Evolutionary conservation across 2,113 vertebrate genomes (phyloP).

Genomic region (Mystacornis crossleyi): DNA sequence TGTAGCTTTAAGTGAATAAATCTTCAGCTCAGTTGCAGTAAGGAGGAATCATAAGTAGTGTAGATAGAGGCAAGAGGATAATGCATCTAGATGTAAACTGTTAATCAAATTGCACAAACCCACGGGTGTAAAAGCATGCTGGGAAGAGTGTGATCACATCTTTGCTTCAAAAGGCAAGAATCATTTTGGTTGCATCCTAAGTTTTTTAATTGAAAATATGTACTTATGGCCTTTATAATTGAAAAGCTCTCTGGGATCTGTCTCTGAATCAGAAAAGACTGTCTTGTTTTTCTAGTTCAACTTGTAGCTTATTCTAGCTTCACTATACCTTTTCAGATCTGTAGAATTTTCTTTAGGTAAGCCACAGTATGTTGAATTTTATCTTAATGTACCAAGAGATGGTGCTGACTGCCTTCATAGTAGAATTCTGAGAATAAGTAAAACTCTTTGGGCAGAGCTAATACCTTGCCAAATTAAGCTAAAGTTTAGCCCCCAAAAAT

Average conservation of each 20-base stretch:
- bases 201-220: not conserved
- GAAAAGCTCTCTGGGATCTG: not conserved
- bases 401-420: not conserved
- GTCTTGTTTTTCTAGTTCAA: not conserved
- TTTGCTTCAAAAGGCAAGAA: not conserved
- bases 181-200: accelerated
- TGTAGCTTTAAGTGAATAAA: not conserved
- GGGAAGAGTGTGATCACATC: not conserved
- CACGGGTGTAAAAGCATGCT: not conserved
- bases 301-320: not conserved
- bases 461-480: not conserved
- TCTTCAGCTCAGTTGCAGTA: not conserved
- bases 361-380: not conserved
- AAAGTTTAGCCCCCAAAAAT: not conserved
- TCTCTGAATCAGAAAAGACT: not conserved
- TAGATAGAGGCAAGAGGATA: not conserved
- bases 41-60: not conserved
- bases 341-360: not conserved
- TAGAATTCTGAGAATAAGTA: not conserved
- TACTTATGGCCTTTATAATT: not conserved
- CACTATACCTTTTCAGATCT: not conserved
- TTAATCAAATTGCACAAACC: not conserved
- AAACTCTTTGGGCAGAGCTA: not conserved
- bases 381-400: not conserved
- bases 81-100: not conserved